Conservation (phyloP, 2,888 invertebrate species). For the Drosophila mayaguana region DNA sequence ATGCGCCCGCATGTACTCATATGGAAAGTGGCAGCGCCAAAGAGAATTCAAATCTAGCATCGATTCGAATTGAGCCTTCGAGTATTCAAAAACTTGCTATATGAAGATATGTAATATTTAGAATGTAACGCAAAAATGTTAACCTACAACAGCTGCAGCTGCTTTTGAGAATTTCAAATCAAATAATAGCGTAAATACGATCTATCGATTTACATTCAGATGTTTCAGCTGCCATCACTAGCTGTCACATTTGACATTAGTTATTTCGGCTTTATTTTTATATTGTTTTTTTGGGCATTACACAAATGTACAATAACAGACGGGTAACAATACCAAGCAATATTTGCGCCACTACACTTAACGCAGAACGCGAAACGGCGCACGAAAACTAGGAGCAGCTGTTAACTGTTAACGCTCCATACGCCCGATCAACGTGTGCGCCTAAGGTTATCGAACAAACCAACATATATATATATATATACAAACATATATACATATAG, state of each 20-base stretch:
- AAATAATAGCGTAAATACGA: not conserved
- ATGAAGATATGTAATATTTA: no score
- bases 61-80: not conserved
- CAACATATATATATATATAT: slow-evolving; percentile 27
- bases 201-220: slow-evolving; percentile 10
- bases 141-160: not conserved
- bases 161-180: not conserved
- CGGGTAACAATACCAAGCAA: slow-evolving; percentile 8
- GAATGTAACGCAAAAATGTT: not conserved
- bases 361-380: slow-evolving; percentile 13
- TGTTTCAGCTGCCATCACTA: slow-evolving; percentile 25
- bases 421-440: slow-evolving; percentile 24
- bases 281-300: slow-evolving; percentile 56
- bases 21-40: slow-evolving; percentile 29
- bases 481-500: slow-evolving; percentile 34
- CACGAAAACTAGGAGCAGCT: slow-evolving; percentile 13
- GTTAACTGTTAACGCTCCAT: not conserved
- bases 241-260: slow-evolving; percentile 67
- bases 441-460: slow-evolving; percentile 36
- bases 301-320: slow-evolving; percentile 50
- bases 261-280: slow-evolving; percentile 60
- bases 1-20: slow-evolving; percentile 18
- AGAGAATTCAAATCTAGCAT: slow-evolving; percentile 11
- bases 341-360: slow-evolving; percentile 1
- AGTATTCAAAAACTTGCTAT: not conserved